Evolutionary conservation across 2,888 invertebrate genomes (phyloP).

Genomic region (Brenthis daphne): DNA sequence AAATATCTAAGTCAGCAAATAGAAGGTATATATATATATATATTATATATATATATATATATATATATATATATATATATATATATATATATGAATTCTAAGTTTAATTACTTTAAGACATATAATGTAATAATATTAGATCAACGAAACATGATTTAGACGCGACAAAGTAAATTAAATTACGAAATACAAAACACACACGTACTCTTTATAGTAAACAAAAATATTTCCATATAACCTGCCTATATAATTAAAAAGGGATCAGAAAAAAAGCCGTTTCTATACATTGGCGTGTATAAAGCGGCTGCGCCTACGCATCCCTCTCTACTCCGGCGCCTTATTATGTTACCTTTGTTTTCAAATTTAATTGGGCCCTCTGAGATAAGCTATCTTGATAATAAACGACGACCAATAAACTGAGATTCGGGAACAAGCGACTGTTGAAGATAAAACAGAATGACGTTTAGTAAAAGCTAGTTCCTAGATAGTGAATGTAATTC

Average conservation of each 20-base stretch:
- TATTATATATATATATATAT: too few relatives aligned
- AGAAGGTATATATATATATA: too few relatives aligned
- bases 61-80: too few relatives aligned
- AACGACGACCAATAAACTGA: slow-evolving; percentile 80
- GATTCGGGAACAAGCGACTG: slow-evolving; percentile 70
- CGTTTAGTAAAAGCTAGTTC: slow-evolving; percentile 59
- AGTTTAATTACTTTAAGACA: too few relatives aligned
- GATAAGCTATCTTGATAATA: slow-evolving; percentile 82
- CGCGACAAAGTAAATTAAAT: not conserved
- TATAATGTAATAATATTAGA: too few relatives aligned
- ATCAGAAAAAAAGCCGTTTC: slow-evolving; percentile 52
- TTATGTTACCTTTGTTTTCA: slow-evolving; percentile 82
- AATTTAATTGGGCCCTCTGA: slow-evolving; percentile 81
- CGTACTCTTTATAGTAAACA: slow-evolving; percentile 2
- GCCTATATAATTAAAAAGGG: slow-evolving; percentile 31
- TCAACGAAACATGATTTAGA: too few relatives aligned
- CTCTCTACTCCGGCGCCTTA: slow-evolving; percentile 70
- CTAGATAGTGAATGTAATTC: slow-evolving; percentile 24
- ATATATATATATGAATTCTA: too few relatives aligned
- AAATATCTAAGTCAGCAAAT: too few relatives aligned
- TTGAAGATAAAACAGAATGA: slow-evolving; percentile 64
- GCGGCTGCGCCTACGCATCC: slow-evolving; percentile 71
- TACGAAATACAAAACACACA: slow-evolving; percentile 2
- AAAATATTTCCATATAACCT: slow-evolving; percentile 18
- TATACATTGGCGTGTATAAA: slow-evolving; percentile 66